Conservation (phyloP, 2,797 vertebrate species). For the Poecilia wingei region DNA sequence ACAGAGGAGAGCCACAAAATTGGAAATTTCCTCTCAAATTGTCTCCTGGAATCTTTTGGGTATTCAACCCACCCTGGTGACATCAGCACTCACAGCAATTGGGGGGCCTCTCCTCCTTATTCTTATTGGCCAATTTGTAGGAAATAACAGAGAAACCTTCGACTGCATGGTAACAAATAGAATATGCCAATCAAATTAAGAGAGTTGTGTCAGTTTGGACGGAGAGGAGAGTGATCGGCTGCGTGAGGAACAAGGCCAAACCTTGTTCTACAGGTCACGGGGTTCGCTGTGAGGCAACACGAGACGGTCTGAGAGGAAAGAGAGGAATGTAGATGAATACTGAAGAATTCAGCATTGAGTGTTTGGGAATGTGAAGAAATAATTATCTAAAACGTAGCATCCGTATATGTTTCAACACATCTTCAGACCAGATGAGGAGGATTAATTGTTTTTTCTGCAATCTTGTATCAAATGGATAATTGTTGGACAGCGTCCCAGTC, state of each 20-base stretch:
- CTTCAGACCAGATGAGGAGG: background rate
- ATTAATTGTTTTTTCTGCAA: background rate
- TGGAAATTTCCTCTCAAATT: constrained; percentile 54
- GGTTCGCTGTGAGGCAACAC: constrained; percentile 59
- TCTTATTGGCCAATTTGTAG: constrained; percentile 71
- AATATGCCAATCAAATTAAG: constrained; percentile 82
- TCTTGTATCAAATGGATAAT: background rate
- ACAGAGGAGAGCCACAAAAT: constrained; percentile 28
- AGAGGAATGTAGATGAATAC: background rate
- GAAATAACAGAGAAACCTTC: constrained; percentile 59
- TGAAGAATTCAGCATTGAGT: background rate
- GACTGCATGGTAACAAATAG: constrained; percentile 79
- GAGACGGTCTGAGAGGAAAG: constrained; percentile 14
- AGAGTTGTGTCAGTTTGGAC: constrained; percentile 61
- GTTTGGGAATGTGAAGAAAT: background rate
- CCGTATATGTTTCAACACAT: background rate
- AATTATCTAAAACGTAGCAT: background rate
- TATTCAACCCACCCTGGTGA: constrained; percentile 70
- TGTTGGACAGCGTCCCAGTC: background rate
- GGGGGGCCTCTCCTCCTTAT: constrained; percentile 42
- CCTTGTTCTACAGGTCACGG: constrained; percentile 71
- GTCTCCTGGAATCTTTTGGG: constrained; percentile 58
- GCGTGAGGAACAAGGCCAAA: constrained; percentile 45
- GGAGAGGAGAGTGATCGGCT: constrained; percentile 55
- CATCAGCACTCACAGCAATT: constrained; percentile 54